Base-by-base conservation (phyloP, 2,888 invertebrate species). In the Venustoraphidia nigricollis region DNA sequence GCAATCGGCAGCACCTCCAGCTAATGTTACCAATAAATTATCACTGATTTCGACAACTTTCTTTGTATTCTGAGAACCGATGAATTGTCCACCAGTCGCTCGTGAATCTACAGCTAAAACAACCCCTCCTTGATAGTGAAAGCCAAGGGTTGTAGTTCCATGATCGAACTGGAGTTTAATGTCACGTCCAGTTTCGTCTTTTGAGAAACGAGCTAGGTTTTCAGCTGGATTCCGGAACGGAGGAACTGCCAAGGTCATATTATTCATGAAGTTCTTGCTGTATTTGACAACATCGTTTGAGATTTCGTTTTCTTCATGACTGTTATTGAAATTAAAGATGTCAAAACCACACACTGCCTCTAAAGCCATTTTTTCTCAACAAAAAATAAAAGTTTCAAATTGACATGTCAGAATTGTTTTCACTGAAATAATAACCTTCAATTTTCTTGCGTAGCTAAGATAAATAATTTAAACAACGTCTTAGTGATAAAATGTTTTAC, bases 1-100 rank as follows among this genome's bases (percentile, higher is more conserved):
- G 62, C 98, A 98, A 71, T 98, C 98, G 1, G 98, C 98, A 2
- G 98, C 98, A 54, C 98, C 14, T 44, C 38, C 48, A 27, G 45
- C 36, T 45, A 43, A 49, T 58, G 61, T 65, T 67, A 93, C 97
- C 56, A 99, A 74, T 54, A 98, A 74, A 59, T 89, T 95, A 53
- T 95, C 86, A 70, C 96, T 96, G 59, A 99, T 96, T 69, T 94
- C 94, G 2, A 98, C 92, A 64, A 99, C 90, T 66, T 98, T 98
- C 71, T 95, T 95, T 77, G 97, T 93, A 4, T 83, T 77, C 65
- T 92, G 90, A 3, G 96, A 96, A 4, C 94, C 94, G 64, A 98
- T 96, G 62, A 86, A 97, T 60, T 86, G 80, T 38, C 97, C 97
- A 46, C 94, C 93, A 13, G 97, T 95, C 9, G 97, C 97, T 61